A percentile compares a stretch with the other conserved stretches of the same genome.
Evolutionary conservation across 1,140 invertebrate genomes (phyloP).

Genomic region (Coenobita brevimanus): DNA sequence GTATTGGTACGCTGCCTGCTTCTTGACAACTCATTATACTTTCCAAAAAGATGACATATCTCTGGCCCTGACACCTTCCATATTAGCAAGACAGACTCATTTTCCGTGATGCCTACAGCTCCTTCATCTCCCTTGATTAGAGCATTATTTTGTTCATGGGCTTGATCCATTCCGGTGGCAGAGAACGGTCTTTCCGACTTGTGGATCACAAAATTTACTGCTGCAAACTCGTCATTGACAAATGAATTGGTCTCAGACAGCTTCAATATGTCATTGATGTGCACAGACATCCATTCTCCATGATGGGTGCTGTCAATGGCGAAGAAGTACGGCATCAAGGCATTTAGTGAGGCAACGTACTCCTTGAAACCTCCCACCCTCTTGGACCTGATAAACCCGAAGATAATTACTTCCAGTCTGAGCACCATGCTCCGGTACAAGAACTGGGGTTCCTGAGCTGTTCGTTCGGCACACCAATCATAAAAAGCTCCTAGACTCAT

Average conservation of each 20-base stretch:
- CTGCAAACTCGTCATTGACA: slow-evolving; percentile 5
- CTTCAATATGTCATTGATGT: slow-evolving; percentile 2
- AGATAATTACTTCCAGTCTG: too few relatives aligned
- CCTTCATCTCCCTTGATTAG: slow-evolving; percentile 70
- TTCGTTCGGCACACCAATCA: too few relatives aligned
- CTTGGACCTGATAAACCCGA: too few relatives aligned
- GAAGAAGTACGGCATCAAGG: slow-evolving; percentile 8
- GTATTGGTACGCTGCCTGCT: too few relatives aligned
- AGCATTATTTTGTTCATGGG: slow-evolving; percentile 29
- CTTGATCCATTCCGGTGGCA: slow-evolving; percentile 65
- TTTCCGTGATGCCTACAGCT: slow-evolving; percentile 69
- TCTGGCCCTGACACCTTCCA: slow-evolving; percentile 67
- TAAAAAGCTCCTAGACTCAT: too few relatives aligned
- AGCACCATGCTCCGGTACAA: too few relatives aligned
- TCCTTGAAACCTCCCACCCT: too few relatives aligned
- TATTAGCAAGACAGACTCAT: slow-evolving; percentile 64
- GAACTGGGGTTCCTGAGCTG: too few relatives aligned
- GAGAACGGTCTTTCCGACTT: slow-evolving; percentile 43
- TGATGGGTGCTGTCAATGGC: slow-evolving; percentile 10
- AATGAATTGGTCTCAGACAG: slow-evolving; percentile 6
- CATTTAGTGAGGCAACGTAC: too few relatives aligned
- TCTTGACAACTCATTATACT: too few relatives aligned
- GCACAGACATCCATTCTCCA: slow-evolving; percentile 4
- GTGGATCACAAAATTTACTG: slow-evolving; percentile 33
- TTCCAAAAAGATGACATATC: slow-evolving; percentile 45